Conservation (phyloP, 2,113 vertebrate genomes). For the Candoia aspera region DNA sequence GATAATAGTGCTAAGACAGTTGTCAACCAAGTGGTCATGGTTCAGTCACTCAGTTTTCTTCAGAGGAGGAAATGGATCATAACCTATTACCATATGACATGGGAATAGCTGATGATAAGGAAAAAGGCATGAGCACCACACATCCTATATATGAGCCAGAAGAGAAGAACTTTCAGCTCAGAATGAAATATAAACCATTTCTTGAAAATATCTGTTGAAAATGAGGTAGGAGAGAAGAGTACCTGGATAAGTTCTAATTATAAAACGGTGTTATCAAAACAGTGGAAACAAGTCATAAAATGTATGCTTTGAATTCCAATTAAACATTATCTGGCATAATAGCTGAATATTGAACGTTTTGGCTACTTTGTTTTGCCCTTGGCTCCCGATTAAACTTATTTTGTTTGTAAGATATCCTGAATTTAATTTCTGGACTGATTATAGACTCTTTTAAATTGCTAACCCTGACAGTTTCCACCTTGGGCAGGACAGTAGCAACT, state of each 20-base stretch:
- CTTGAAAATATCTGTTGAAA: background rate
- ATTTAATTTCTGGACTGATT: background rate
- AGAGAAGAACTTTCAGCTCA: background rate
- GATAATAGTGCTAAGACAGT: background rate
- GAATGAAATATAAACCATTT: background rate
- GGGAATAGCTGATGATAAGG: background rate
- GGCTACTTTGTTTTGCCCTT: background rate
- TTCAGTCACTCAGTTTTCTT: background rate
- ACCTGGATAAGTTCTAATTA: background rate
- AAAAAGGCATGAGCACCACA: background rate
- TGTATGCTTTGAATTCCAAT: background rate
- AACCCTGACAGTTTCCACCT: background rate
- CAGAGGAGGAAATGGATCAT: background rate
- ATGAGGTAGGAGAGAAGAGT: background rate
- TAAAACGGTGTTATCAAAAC: background rate
- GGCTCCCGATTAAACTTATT: background rate
- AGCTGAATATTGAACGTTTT: background rate
- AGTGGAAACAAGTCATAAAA: background rate
- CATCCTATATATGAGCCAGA: background rate
- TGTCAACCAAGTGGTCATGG: background rate
- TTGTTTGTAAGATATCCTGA: background rate
- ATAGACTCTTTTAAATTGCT: background rate
- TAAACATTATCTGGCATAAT: background rate
- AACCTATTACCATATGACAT: background rate
- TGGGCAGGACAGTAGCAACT: background rate